Evolutionary conservation across 2,888 invertebrate genomes (phyloP), one percentile per base, ranked within the genome.

Genomic region (Bruchidius siliquastri): DNA sequence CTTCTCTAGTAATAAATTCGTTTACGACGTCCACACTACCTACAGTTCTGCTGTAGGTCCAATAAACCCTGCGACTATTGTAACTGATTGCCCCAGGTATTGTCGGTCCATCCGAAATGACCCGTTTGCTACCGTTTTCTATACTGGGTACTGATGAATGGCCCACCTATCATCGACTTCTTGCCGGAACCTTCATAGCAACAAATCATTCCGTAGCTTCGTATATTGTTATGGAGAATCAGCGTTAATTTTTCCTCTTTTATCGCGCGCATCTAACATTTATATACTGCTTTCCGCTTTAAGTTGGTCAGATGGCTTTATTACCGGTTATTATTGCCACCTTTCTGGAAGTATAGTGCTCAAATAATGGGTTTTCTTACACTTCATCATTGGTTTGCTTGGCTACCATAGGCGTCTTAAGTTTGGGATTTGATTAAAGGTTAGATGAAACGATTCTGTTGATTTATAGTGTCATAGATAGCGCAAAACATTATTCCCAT

Each of bases 71-170:
- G 4, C 8, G 30, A 6, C 30, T 69, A 69, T 69, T 26, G 26
- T 69, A 6, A 69, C 20, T 21, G 22, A 21, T 68, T 72, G 72
- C 81, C 79, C 81, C 81, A 80, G 81, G 82, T 84, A 84, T 85
- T 85, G 84, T 85, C 84, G 84, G 84, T 84, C 84, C 84, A 82
- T 82, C 80, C 78, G 78, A 74, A 79, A 80, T 81, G 75, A 76
- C 82, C 81, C 79, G 82, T 79, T 77, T 26, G 26, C 49, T 49
- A 49, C 49, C 49, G 49, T 49, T 49, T 1, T 18, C n/a, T n/a
- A n/a, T n/a, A n/a, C n/a, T 49, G 6, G 3, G 49, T 26, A 8
- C 26, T 13, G 18, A 49, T 49, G 49, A 49, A 49, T 49, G 49
- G 49, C 13, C 18, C 18, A 49, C 49, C 49, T 18, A 49, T 49